Evolutionary conservation across 2,797 vertebrate species (phyloP).

Genomic region (Brotogeris chrysoptera): DNA sequence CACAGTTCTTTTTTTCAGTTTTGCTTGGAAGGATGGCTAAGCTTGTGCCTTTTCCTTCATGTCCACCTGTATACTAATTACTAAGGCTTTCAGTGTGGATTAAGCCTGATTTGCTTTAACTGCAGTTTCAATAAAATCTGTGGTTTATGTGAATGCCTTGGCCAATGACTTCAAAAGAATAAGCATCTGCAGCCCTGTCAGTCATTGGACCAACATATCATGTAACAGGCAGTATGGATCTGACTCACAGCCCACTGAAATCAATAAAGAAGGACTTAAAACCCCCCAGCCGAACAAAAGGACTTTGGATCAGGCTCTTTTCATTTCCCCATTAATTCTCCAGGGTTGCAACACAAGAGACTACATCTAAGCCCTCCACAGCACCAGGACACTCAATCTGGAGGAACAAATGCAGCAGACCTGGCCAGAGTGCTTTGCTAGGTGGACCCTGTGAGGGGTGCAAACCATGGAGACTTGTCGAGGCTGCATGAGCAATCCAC

Average conservation of each 20-base stretch:
- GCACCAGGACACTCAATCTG: accelerated
- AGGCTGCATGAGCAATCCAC: background rate
- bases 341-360: background rate
- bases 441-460: background rate
- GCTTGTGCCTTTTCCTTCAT: slow-evolving; percentile 75
- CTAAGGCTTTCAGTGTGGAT: slow-evolving; percentile 73
- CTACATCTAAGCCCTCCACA: background rate
- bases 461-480: accelerated
- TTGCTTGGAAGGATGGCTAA: slow-evolving; percentile 75
- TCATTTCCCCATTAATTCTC: background rate
- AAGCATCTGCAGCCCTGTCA: slow-evolving; percentile 37
- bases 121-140: slow-evolving; percentile 79
- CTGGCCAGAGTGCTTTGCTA: background rate
- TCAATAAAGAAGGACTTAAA: background rate
- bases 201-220: slow-evolving; percentile 35
- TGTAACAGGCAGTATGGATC: slow-evolving; percentile 28
- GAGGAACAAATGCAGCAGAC: background rate
- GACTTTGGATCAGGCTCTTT: background rate
- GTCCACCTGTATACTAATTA: slow-evolving; percentile 85
- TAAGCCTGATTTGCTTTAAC: slow-evolving; percentile 78
- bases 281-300: background rate
- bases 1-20: slow-evolving; percentile 75
- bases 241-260: background rate
- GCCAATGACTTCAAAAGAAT: slow-evolving; percentile 47
- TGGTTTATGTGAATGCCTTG: slow-evolving; percentile 70